Percentiles rank a stretch among this genome's conserved stretches.
phyloP scores from a whole-genome alignment of 2,797 vertebrate genomes.

The Phrynocephalus forsythii region DNA sequence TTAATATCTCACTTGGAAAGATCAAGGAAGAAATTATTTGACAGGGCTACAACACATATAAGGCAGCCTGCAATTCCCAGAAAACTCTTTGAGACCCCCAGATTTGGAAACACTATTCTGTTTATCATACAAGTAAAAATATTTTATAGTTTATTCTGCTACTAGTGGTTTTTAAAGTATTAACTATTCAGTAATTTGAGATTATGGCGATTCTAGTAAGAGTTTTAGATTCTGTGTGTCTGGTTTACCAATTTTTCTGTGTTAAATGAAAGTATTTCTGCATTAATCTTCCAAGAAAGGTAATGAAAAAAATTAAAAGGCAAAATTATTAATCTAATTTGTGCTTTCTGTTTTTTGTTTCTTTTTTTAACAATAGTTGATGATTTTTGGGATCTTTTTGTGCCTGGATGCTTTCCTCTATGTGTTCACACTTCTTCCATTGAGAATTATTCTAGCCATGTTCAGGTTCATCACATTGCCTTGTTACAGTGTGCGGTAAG shows the following conservation, averaged over 20 bases:
- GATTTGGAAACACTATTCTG: neutral
- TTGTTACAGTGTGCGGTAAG: constrained; percentile 94
- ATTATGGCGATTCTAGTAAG: neutral
- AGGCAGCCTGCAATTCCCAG: too few species aligned
- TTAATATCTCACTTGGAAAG: too few species aligned
- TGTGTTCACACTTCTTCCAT: constrained; percentile 94
- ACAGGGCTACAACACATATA: too few species aligned
- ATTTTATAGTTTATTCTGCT: neutral
- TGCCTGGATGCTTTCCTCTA: constrained; percentile 98
- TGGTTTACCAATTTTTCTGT: neutral
- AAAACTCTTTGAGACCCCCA: neutral
- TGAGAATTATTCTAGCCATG: constrained; percentile 91
- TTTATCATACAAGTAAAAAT: too few species aligned
- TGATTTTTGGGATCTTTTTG: constrained; percentile 96
- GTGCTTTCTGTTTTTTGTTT: constrained; percentile 52
- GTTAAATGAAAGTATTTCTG: neutral
- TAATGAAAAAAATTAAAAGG: too few species aligned
- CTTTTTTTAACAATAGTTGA: constrained; percentile 83
- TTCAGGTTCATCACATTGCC: constrained; percentile 91
- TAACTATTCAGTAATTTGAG: neutral
- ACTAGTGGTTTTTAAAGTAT: neutral
- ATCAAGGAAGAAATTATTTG: too few species aligned
- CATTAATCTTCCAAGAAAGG: constrained; percentile 28
- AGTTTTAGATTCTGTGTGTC: neutral
- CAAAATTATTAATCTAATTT: constrained; percentile 15